A percentile compares a stretch with the other conserved stretches of the same genome.
Conservation (phyloP, 1,140 invertebrate species). For the Palaemon carinicauda region DNA sequence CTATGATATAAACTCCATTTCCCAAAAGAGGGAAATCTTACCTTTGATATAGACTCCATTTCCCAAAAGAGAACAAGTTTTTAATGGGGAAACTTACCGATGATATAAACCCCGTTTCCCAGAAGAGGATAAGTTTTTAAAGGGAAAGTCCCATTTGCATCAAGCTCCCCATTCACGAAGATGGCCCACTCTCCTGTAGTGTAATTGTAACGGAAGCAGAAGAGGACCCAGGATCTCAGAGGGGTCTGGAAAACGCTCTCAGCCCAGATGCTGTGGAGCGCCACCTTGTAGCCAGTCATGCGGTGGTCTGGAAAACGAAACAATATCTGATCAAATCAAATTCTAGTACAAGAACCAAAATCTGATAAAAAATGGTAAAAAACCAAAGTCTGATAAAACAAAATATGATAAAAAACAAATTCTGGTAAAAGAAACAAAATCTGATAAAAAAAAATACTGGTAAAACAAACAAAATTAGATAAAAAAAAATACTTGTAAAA, state of each 20-base stretch:
- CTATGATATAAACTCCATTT: constrained; percentile 34
- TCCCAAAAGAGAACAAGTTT: background rate
- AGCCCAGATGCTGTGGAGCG: constrained; percentile 42
- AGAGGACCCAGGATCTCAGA: constrained; percentile 8
- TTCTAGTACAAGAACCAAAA: no score
- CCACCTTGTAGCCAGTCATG: constrained; percentile 27
- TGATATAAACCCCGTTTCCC: constrained; percentile 26
- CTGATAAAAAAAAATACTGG: no score
- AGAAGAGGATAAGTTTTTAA: background rate
- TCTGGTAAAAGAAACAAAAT: no score
- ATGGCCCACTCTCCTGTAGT: background rate
- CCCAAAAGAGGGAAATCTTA: constrained; percentile 12
- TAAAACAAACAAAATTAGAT: no score
- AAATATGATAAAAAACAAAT: no score
- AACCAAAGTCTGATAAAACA: no score
- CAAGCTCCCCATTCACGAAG: constrained; percentile 17
- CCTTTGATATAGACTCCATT: constrained; percentile 37
- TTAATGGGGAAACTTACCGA: constrained; percentile 16
- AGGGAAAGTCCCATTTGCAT: background rate
- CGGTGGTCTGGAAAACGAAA: constrained; percentile 19
- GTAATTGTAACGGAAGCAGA: constrained; percentile 29
- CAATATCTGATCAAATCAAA: no score
- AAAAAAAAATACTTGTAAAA: no score
- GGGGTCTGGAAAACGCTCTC: constrained; percentile 20
- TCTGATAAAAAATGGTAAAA: no score